Base-by-base conservation (phyloP, 2,888 invertebrate genomes). In the Epistrophella euchroma region DNA sequence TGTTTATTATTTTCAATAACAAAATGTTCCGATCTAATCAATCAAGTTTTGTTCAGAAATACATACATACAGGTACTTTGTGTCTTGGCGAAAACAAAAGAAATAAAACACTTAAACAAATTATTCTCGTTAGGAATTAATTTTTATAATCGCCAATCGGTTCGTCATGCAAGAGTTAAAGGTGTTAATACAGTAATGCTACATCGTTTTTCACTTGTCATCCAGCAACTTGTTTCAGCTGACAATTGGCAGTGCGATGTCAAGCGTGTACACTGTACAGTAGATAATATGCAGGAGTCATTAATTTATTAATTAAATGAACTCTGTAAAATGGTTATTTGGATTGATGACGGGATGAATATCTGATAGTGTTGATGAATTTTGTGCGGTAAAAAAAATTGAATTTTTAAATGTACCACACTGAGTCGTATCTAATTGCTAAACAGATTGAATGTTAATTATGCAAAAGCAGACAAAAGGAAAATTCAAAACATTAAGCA, bases 241-340 rank as follows among this genome's bases (percentile, higher is more conserved):
- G 75, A 32, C 75, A 75, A 64, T 80, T 74, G 73, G 60, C 50
- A 35, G 19, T 64, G 55, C 45, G 70, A 64, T 73, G 82, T 72
- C 64, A 76, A 58, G 66, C 50, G 9, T 9, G 6, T 28, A 25
- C 25, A 25, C 4, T 3, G 2, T n/a, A n/a, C n/a, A n/a, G n/a
- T n/a, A n/a, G n/a, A n/a, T n/a, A n/a, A 4, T 25, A 25, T 25
- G 25, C 4, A 32, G 25, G 37, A 28, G 71, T 32, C 19, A 25
- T 37, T 17, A 47, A 64, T 58, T 28, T 25, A 76, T 72, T 35
- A 76, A 66, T 81, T 76, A 72, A 66, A 17, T 2, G n/a, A n/a
- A 5, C 5, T 5, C 10, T 74, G 45, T 58, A 66, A 40, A 15
- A 66, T 19, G 25, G 11, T n/a, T 40, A 40, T 40, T 58, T 79